phyloP scores from a whole-genome alignment of 2,888 invertebrate species.

The Metallyticus violacea region DNA sequence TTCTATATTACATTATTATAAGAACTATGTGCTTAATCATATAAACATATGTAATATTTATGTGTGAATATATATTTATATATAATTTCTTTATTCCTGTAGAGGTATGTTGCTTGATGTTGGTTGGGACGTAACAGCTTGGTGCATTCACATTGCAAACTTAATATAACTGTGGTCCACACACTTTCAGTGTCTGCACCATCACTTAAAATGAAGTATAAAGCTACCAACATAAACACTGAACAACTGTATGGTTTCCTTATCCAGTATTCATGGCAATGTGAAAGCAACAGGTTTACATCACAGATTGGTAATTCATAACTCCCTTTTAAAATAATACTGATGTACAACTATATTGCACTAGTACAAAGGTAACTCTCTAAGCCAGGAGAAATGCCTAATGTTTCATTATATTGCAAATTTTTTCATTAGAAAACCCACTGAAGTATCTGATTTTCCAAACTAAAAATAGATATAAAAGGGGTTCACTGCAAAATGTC shows the following conservation, averaged over 20 bases:
- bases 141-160: conserved; percentile 13
- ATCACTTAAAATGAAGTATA: too few relatives aligned
- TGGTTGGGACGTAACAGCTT: background rate
- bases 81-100: background rate
- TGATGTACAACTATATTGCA: background rate
- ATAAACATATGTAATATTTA: conserved; percentile 24
- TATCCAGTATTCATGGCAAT: background rate
- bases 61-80: background rate
- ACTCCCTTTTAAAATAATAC: background rate
- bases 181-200: too few relatives aligned
- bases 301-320: background rate
- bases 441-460: background rate
- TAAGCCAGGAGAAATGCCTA: background rate
- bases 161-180: too few relatives aligned
- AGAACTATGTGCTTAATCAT: conserved; percentile 24
- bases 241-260: background rate
- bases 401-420: background rate
- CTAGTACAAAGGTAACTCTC: background rate
- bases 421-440: background rate
- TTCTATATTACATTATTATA: conserved; percentile 24
- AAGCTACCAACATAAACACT: too few relatives aligned
- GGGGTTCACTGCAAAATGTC: background rate
- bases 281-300: background rate
- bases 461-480: conserved; percentile 9
- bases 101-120: background rate